Conservation (phyloP, 2,888 invertebrate genomes). For the Seira sanloemensis region DNA sequence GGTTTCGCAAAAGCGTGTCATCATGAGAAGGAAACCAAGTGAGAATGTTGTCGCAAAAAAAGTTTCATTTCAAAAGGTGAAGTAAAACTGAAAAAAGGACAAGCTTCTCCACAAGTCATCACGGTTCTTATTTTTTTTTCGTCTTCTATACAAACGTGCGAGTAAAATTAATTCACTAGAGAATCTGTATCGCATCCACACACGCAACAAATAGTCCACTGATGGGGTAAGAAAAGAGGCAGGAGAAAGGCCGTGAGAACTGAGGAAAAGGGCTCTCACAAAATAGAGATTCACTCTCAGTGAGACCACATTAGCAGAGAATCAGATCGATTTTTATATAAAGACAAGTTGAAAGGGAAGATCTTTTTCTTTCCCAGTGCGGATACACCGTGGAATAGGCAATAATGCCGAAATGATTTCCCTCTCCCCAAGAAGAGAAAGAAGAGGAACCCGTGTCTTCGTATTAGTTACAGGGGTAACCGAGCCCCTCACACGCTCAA, state of each 20-base stretch:
- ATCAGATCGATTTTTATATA: conserved; percentile 12
- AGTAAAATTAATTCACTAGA: neutral
- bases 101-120: neutral
- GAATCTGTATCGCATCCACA: neutral
- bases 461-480: neutral
- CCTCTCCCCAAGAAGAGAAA: neutral
- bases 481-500: too few relatives aligned
- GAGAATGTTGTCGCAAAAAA: too few relatives aligned
- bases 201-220: neutral
- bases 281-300: neutral
- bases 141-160: neutral
- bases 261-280: neutral
- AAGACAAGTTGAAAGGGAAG: neutral
- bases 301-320: neutral
- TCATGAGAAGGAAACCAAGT: too few relatives aligned
- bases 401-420: neutral
- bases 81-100: neutral
- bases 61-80: too few relatives aligned
- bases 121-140: neutral
- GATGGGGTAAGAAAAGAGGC: too few relatives aligned
- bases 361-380: neutral
- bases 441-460: neutral
- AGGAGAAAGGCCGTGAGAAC: too few relatives aligned
- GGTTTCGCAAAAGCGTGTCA: too few relatives aligned
- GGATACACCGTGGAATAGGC: neutral